Conservation (phyloP, 2,113 vertebrate genomes). For the Cyanocitta stelleri region DNA sequence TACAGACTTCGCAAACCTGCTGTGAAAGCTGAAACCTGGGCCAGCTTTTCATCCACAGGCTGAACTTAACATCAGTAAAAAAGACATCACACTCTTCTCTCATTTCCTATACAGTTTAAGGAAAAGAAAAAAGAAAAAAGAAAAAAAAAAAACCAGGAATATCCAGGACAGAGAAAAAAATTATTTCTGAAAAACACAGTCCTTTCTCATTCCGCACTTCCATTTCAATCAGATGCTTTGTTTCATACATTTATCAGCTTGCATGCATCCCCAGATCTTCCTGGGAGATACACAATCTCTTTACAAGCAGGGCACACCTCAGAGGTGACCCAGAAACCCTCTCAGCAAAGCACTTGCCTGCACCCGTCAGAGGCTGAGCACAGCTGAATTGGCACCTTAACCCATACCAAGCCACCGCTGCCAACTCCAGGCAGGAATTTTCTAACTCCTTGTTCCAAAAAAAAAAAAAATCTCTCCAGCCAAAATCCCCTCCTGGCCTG, state of each 20-base stretch:
- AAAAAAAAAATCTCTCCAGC: background rate
- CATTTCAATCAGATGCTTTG: background rate
- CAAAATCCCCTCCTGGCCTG: constrained; percentile 53
- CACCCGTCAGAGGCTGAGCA: background rate
- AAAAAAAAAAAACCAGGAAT: background rate
- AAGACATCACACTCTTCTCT: background rate
- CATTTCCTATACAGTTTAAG: background rate
- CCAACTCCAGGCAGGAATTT: constrained; percentile 12
- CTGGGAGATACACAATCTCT: background rate
- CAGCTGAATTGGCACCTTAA: background rate
- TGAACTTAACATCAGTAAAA: background rate
- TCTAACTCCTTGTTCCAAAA: background rate
- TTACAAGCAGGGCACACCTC: background rate
- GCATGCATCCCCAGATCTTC: background rate
- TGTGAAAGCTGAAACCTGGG: constrained; percentile 25
- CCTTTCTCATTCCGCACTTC: background rate
- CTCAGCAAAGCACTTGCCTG: background rate
- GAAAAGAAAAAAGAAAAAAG: background rate
- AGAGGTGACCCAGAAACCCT: background rate
- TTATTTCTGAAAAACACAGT: background rate
- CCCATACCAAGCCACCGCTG: background rate
- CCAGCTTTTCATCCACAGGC: constrained; percentile 14
- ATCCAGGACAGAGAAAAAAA: background rate
- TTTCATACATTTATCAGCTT: background rate
- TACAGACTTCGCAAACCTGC: constrained; percentile 45